phyloP scores from a whole-genome alignment of 2,113 vertebrate species.

The Mus pahari region DNA sequence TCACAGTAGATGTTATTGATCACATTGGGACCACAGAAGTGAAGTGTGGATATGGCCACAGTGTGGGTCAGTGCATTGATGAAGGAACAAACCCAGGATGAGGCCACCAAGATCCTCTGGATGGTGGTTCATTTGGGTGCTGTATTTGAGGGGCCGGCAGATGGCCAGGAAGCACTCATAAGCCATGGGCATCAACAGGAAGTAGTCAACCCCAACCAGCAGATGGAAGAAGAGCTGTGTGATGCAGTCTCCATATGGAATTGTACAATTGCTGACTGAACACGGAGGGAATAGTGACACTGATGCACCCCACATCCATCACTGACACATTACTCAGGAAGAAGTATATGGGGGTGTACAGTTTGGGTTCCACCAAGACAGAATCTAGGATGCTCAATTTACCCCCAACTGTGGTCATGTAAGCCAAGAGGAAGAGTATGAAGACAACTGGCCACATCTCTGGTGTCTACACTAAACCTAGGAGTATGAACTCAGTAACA shows the following conservation, averaged over 20 bases:
- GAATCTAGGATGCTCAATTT: slow-evolving; percentile 84
- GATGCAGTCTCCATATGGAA: slow-evolving; percentile 83
- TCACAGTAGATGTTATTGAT: slow-evolving; percentile 78
- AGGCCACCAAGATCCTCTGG: slow-evolving; percentile 24
- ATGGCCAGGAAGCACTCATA: slow-evolving; percentile 86
- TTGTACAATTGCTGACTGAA: slow-evolving; percentile 6
- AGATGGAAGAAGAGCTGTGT: slow-evolving; percentile 82
- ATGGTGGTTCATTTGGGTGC: slow-evolving; percentile 77
- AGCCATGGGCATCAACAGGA: slow-evolving; percentile 87
- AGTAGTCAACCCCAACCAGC: slow-evolving; percentile 66
- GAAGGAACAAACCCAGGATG: background rate
- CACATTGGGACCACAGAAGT: slow-evolving; percentile 11
- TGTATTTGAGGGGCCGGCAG: no score
- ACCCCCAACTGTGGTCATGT: slow-evolving; percentile 72
- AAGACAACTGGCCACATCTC: slow-evolving; percentile 78
- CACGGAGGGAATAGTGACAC: slow-evolving; percentile 79
- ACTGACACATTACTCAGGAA: slow-evolving; percentile 87
- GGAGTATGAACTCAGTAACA: slow-evolving; percentile 50
- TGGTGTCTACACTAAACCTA: slow-evolving; percentile 33
- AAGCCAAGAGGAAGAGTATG: slow-evolving; percentile 63
- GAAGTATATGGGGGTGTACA: slow-evolving; percentile 84
- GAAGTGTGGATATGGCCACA: slow-evolving; percentile 58
- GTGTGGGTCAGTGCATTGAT: background rate
- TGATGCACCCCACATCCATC: slow-evolving; percentile 85
- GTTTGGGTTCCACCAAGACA: slow-evolving; percentile 78